Base-by-base conservation (phyloP, 2,888 invertebrate species). In the Cryptophagus acutangulus region DNA sequence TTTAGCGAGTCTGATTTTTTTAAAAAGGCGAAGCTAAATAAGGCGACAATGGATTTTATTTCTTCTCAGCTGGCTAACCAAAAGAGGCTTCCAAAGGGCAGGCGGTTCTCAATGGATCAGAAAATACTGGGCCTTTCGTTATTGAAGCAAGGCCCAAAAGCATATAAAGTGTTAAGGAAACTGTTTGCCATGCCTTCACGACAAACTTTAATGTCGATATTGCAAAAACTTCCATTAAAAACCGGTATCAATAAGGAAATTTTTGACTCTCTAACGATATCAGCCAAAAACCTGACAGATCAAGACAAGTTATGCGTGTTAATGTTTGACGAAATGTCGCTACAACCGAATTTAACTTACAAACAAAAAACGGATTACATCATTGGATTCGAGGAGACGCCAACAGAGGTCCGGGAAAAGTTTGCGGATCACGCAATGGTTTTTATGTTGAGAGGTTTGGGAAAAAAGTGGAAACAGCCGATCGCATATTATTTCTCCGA, bases 111-210 rank as follows among this genome's bases (percentile, higher is more conserved):
- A 2, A 6, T 40, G 3, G 38, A 45, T 6, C 28, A 41, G 9
- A 45, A 45, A 25, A 18, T 45, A n/a, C 20, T 43, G n/a, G 24
- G 30, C 12, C 12, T 43, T 14, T 9, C 36, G 2, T 20, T 43
- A 14, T 9, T 28, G 3, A 45, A 41, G 16, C 28, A 33, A 12
- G 35, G 38, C 34, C 14, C 16, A 8, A 25, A 16, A 18, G 18
- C 24, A 9, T 42, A 45, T 26, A 17, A 29, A 5, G 13, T 36
- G 10, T 25, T 38, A 10, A 30, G 26, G 10, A 41, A 38, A 38
- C 13, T 45, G 12, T 45, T 45, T 39, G 17, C 20, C 5, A 16
- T 42, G 6, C 45, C 41, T 33, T 33, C 29, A 9, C 2, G 38
- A 6, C 38, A 25, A 42, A 42, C 42, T n/a, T 6, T 33, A n/a